Base-by-base conservation (phyloP, 2,113 vertebrate genomes). In the Turnix velox region DNA sequence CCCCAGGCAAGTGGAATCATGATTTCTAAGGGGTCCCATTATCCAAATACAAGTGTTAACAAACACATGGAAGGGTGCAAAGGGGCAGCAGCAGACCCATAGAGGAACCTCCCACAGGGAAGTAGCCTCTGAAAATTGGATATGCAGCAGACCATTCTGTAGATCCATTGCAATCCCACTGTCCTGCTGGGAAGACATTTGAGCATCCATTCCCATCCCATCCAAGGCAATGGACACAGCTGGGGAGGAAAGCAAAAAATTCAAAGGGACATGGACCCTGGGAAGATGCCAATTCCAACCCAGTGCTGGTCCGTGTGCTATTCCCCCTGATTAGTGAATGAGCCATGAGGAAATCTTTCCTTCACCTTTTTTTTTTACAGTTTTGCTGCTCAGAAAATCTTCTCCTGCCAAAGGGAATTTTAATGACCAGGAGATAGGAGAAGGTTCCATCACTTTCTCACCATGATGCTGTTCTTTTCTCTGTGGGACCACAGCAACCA, bases 31-130 rank as follows among this genome's bases (percentile, higher is more conserved):
- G 14, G 8, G 23, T 31, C 14, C 22, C 4, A 5, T 73, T 77
- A 51, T 51, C 59, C 40, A n/a, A 42, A 43, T 17, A 10, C 1
- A 28, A 78, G 18, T 15, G 39, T 20, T 83, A 30, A 42, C 42
- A 39, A 45, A 30, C 4, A 10, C 9, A 15, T 25, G 25, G 55
- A 11, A 39, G 6, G 4, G 1, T 4, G 15, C 0, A 0, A 35
- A 25, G 10, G 37, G 35, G 46, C 85, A 68, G 42, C 66, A 5
- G 16, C 28, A 4, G 31, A 5, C 5, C 4, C 11, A 31, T 20
- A 7, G n/a, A n/a, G n/a, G n/a, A n/a, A n/a, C 52, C 25, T 1
- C 18, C 12, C 22, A 1, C 27, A 7, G 1, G 23, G 51, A 40
- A 8, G 9, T 12, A 27, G 24, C 4, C 39, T 65, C 54, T 49